A percentile compares a stretch with the other conserved stretches of the same genome.
Evolutionary conservation across 2,113 vertebrate species (phyloP).

Genomic region (Arizona elegans): DNA sequence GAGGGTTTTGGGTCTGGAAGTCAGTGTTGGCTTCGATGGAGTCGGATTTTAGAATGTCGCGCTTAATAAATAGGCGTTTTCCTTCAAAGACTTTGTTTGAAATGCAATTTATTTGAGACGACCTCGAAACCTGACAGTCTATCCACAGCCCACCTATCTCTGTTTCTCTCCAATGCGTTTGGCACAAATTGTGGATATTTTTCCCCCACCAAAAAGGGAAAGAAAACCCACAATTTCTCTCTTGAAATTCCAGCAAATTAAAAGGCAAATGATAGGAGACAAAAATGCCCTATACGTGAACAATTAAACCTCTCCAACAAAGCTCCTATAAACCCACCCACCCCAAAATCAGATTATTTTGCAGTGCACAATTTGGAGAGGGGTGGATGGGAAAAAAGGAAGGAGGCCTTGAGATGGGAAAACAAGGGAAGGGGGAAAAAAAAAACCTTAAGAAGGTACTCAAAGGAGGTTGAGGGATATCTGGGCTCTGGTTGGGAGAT

Average conservation of each 20-base stretch:
- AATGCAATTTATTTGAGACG: too few species aligned
- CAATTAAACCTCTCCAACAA: background rate
- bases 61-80: too few species aligned
- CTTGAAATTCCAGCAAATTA: constrained; percentile 13
- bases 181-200: background rate
- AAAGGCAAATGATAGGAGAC: background rate
- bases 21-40: too few species aligned
- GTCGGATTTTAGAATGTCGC: too few species aligned
- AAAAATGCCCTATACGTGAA: background rate
- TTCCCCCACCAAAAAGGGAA: background rate
- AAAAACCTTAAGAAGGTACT: constrained; percentile 26
- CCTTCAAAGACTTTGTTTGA: too few species aligned
- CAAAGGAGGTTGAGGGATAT: constrained; percentile 56
- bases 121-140: too few species aligned
- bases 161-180: background rate
- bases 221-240: rapidly evolving
- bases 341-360: constrained; percentile 9
- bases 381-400: background rate
- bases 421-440: background rate
- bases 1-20: too few species aligned
- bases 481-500: constrained; percentile 54
- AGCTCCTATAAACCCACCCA: rapidly evolving
- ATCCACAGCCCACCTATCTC: background rate
- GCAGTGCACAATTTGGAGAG: background rate
- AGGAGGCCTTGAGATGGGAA: constrained; percentile 29